Base-by-base conservation (phyloP, 2,888 invertebrate genomes). In the Drosophila leonis region DNA sequence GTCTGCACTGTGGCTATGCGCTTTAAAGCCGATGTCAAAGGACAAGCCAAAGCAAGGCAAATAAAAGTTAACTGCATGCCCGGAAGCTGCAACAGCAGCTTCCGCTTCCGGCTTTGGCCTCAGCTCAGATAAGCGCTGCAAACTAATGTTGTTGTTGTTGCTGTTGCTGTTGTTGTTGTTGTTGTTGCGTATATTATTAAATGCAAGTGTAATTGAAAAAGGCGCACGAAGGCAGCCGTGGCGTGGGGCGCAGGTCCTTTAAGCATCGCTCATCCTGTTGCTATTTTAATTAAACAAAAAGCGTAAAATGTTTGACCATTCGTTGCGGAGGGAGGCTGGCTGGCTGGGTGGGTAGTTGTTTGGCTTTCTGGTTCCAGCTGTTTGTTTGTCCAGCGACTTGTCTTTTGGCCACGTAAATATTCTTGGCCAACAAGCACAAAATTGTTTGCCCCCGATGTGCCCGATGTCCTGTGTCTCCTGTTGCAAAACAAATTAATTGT, bases 221-320 rank as follows among this genome's bases (percentile, higher is more conserved):
- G 49, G 49, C 49, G 24, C 52, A 37, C n/a, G n/a, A 27, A 10
- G 48, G 18, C 48, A 29, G 18, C 20, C 18, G 56, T 69, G 64
- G 55, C 52, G 29, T 3, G 48, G 48, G 48, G 2, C 48, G 48
- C 18, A 63, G 59, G 48, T 42, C 48, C 62, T 31, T 64, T 48
- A 55, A 70, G 68, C 42, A 54, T 31, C 37, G 18, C 44, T 29
- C 29, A 33, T 48, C 37, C 83, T 77, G 71, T 71, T 87, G 88
- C 88, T 74, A 79, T 87, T 84, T 84, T 84, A 84, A 84, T 84
- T 84, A 84, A 87, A 89, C 89, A 87, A 84, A 89, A 84, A 89
- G 88, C 84, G 88, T 84, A 72, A 89, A 84, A 89, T 89, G 87
- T 82, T 89, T 84, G 89, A 75, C 87, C 89, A 87, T 78, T 72